These are phyloP conservation scores for Hydrolagus colliei DNA, from an alignment of 2,797 vertebrate genomes.

Conservation along the genomic window DNA sequence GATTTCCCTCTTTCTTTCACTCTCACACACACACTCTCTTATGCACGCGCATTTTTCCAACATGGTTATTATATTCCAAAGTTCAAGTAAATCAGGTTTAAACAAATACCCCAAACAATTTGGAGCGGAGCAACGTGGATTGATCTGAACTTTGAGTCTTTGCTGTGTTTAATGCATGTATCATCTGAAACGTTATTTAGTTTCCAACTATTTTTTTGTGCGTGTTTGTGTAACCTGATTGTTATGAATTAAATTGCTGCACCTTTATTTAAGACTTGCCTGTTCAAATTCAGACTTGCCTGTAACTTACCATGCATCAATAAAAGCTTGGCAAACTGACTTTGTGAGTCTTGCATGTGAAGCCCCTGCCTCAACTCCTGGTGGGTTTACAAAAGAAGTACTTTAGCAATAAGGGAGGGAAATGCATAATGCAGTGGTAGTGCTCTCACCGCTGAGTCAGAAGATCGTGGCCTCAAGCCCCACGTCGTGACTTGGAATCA, in stretches of 20 bases:
- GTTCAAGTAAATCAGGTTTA: background rate
- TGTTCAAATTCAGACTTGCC: background rate
- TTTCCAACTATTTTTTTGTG: too few species aligned
- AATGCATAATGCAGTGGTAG: background rate
- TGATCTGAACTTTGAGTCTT: background rate
- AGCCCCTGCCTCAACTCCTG: background rate
- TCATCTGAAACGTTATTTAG: too few species aligned
- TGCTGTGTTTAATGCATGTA: background rate
- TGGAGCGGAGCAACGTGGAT: background rate
- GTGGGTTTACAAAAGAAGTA: background rate
- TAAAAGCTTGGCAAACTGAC: conserved; percentile 32
- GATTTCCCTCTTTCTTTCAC: background rate
- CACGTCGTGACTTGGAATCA: too few species aligned
- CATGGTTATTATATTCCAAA: background rate
- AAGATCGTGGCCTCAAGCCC: too few species aligned
- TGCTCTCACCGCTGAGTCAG: too few species aligned
- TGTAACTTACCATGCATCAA: conserved; percentile 30
- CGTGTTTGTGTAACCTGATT: background rate
- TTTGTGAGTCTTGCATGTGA: background rate
- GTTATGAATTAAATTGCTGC: background rate
- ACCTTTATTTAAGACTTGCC: background rate
- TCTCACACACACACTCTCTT: background rate
- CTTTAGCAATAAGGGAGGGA: too few species aligned
- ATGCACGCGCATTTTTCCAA: too few species aligned
- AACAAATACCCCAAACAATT: background rate